phyloP scores from a whole-genome alignment of 2,797 vertebrate species.

The Enteromius treurensis region DNA sequence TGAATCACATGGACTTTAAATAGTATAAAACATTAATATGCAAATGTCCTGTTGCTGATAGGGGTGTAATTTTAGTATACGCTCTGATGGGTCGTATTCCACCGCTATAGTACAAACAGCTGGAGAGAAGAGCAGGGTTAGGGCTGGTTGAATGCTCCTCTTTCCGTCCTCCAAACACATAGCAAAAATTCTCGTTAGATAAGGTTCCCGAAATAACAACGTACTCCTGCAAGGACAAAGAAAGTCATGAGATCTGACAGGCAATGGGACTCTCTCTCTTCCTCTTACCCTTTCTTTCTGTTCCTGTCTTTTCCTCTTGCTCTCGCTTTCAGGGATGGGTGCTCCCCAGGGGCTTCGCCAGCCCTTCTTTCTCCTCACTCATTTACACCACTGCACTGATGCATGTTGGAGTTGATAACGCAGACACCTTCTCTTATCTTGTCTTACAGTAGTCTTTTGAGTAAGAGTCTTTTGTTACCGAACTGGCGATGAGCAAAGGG shows the following conservation, averaged over 20 bases:
- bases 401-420: slow-evolving; percentile 46
- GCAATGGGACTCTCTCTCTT: slow-evolving; percentile 26
- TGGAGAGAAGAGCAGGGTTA: slow-evolving; percentile 19
- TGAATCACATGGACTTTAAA: neutral
- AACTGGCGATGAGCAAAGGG: slow-evolving; percentile 26
- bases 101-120: neutral
- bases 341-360: slow-evolving; percentile 34
- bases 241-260: slow-evolving; percentile 48
- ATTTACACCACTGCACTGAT: slow-evolving; percentile 41
- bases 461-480: slow-evolving; percentile 23
- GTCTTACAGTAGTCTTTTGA: slow-evolving; percentile 44
- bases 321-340: slow-evolving; percentile 27
- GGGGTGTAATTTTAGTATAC: too few species aligned
- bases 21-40: too few species aligned
- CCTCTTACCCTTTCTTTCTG: slow-evolving; percentile 23
- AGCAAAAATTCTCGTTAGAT: slow-evolving; percentile 50
- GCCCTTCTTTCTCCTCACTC: slow-evolving; percentile 46
- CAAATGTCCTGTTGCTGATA: too few species aligned
- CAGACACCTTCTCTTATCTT: slow-evolving; percentile 40
- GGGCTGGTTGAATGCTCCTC: slow-evolving; percentile 4
- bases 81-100: too few species aligned
- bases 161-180: slow-evolving; percentile 40
- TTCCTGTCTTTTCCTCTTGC: slow-evolving; percentile 15
- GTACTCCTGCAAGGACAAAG: slow-evolving; percentile 49
- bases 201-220: slow-evolving; percentile 52